Evolutionary conservation across 2,888 invertebrate genomes (phyloP), one percentile per base, ranked within the genome.

Genomic region (Tribolium freemani): DNA sequence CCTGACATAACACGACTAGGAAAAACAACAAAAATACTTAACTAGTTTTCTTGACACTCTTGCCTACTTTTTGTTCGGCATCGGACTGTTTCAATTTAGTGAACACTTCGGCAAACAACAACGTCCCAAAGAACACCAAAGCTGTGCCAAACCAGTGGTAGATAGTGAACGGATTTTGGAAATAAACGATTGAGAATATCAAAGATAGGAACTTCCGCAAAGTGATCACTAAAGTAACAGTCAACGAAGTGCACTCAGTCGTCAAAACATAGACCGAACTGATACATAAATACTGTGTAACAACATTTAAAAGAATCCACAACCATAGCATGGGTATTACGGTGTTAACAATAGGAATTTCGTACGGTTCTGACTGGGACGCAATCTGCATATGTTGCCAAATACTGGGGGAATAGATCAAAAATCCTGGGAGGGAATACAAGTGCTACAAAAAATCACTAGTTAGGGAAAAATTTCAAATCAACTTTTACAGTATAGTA

Each of bases 221-320:
- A 0, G 99, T 99, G 30, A 99, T 94, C 0, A 99, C 96, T 78
- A 99, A 88, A 0, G 98, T 99, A 0, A 99, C 98, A 0, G 97
- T 96, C 51, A 99, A 87, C 0, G 98, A 97, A 0, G 96, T 91
- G 83, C 97, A 97, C 86, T 97, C 97, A 0, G 98, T 95, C 0
- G 98, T 98, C 82, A 99, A 88, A 30, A 94, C 91, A 83, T 97
- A 99, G 0, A 99, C 99, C 5, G 96, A 95, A 84, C 96, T 94
- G 74, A 99, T 98, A 85, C 99, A 99, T 73, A 98, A 84, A 83
- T 92, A 98, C 90, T 98, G 98, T 0, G 97, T 96, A 1, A 96
- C 78, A 4, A 95, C 92, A 85, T 97, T 97, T 21, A 94, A 91
- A 44, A 94, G 84, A 54, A 98, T 88, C 87, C 92, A 96, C 3